Percentiles rank a stretch among this genome's conserved stretches.
Conservation (phyloP, 2,888 invertebrate genomes). For the Athalia cordata region DNA sequence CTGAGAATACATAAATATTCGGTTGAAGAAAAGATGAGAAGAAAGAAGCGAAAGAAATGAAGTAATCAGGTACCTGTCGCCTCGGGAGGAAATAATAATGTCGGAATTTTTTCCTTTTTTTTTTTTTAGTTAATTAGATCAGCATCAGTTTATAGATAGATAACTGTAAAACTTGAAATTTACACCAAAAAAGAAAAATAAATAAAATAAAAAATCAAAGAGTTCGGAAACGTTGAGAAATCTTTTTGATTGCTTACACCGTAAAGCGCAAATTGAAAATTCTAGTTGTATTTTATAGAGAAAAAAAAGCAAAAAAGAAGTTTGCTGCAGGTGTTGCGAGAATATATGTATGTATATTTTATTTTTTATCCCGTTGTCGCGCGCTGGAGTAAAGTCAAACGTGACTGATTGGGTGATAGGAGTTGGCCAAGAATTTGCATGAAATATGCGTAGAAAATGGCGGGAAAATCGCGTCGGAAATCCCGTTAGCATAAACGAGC, state of each 20-base stretch:
- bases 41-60: not conserved
- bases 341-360: not conserved
- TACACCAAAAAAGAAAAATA: too few species aligned
- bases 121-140: not conserved
- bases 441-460: conserved; percentile 30
- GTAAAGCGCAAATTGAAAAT: too few species aligned
- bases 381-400: conserved; percentile 1
- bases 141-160: too few species aligned
- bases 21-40: not conserved
- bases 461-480: conserved; percentile 35
- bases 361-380: conserved; percentile 1
- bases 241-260: too few species aligned
- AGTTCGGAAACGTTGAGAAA: too few species aligned
- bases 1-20: not conserved
- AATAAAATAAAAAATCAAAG: too few species aligned
- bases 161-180: too few species aligned
- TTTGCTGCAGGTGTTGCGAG: not conserved
- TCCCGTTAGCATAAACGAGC: conserved; percentile 41
- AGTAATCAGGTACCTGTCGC: conserved; percentile 31
- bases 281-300: not conserved
- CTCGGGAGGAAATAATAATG: conserved; percentile 21
- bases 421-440: conserved; percentile 38
- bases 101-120: not conserved
- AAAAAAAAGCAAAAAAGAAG: not conserved
- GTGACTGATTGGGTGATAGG: conserved; percentile 41